These are phyloP conservation scores for Notothenia rossii DNA, from an alignment of 2,113 vertebrate genomes.

Conservation along the genomic window DNA sequence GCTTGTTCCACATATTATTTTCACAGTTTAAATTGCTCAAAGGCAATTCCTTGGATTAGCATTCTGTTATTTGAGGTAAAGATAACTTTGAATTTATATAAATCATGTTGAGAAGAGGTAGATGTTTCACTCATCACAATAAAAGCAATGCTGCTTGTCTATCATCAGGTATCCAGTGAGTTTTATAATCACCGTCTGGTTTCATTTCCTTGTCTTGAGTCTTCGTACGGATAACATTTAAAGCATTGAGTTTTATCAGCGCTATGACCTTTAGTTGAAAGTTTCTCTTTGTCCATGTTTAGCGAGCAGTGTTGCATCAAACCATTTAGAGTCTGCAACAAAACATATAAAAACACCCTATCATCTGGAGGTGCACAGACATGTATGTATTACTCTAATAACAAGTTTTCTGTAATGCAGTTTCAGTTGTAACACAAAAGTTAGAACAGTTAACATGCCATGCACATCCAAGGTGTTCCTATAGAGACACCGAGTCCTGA, in stretches of 20 bases:
- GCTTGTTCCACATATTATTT: too few relatives aligned
- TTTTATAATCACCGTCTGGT: too few relatives aligned
- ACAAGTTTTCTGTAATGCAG: neutral
- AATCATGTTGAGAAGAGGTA: too few relatives aligned
- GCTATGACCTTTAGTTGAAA: neutral
- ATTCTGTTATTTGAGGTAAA: too few relatives aligned
- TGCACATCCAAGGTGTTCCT: conserved; percentile 49
- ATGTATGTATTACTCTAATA: neutral
- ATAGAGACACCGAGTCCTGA: conserved; percentile 43
- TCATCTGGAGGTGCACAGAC: neutral
- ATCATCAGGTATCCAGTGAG: too few relatives aligned
- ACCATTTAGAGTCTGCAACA: neutral
- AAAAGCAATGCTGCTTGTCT: too few relatives aligned
- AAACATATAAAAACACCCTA: conserved; percentile 1
- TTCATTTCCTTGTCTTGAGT: too few relatives aligned
- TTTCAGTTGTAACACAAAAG: conserved; percentile 24
- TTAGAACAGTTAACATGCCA: conserved; percentile 45
- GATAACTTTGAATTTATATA: too few relatives aligned
- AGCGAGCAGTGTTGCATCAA: too few relatives aligned
- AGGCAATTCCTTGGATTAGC: too few relatives aligned
- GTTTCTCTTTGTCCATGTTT: neutral
- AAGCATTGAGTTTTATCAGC: neutral
- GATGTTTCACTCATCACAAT: neutral
- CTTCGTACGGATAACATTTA: neutral
- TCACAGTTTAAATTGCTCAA: too few relatives aligned